These are phyloP conservation scores for Pocillopora damicornis DNA, from an alignment of 64 coral and sea anemone species.

Conservation along the genomic window DNA sequence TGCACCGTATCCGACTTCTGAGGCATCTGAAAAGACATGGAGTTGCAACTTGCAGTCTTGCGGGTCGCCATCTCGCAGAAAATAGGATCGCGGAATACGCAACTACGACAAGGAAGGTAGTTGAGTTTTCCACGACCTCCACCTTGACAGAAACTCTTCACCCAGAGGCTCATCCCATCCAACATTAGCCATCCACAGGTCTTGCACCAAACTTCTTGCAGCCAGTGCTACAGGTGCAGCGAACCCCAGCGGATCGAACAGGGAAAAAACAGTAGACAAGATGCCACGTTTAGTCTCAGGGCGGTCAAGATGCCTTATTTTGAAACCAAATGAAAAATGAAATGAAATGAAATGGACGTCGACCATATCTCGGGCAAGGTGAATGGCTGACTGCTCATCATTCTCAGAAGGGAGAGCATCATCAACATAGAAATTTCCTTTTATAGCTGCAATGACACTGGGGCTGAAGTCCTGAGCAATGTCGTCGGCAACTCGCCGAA, in stretches of 20 bases:
- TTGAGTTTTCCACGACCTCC: conserved; percentile 17
- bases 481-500: conserved; percentile 41
- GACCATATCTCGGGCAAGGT: not conserved
- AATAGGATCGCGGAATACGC: conserved; percentile 36
- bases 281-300: conserved; percentile 34
- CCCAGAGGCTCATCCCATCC: conserved; percentile 34
- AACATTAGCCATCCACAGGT: conserved; percentile 12
- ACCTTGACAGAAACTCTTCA: not conserved
- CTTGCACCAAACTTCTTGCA: conserved; percentile 14
- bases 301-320: not conserved
- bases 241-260: conserved; percentile 21
- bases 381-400: not conserved
- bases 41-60: not conserved
- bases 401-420: conserved; percentile 14
- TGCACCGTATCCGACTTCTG: conserved; percentile 26
- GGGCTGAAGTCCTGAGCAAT: conserved; percentile 44
- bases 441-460: conserved; percentile 17
- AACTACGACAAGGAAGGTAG: conserved; percentile 16
- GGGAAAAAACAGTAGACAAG: conserved; percentile 30
- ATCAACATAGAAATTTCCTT: conserved; percentile 62
- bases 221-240: not conserved
- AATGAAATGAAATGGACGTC: too few species aligned
- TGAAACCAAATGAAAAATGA: too few species aligned
- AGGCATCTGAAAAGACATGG: conserved; percentile 31
- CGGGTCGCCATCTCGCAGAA: not conserved